Evolutionary conservation across 2,888 invertebrate genomes (phyloP).

Genomic region (Drosophila formosana): DNA sequence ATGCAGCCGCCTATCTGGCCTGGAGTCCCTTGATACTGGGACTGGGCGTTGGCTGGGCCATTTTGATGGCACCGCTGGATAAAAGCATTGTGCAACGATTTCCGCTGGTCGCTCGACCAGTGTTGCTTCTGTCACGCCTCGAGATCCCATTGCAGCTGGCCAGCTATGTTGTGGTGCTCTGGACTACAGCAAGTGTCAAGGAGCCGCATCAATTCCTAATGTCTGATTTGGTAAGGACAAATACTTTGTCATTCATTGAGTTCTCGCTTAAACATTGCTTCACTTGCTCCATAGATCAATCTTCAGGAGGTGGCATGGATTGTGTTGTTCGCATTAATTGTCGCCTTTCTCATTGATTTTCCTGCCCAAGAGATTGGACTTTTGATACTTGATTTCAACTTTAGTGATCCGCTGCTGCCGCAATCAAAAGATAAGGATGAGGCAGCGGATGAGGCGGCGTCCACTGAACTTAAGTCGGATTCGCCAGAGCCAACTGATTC

Average conservation of each 20-base stretch:
- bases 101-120: conserved; percentile 86
- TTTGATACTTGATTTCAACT: conserved; percentile 84
- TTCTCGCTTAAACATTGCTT: conserved; percentile 44
- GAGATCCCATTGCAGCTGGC: conserved; percentile 89
- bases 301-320: conserved; percentile 87
- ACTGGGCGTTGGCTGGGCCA: conserved; percentile 88
- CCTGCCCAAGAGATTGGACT: conserved; percentile 87
- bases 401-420: conserved; percentile 62
- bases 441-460: conserved; percentile 68
- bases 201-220: conserved; percentile 87
- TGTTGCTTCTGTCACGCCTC: conserved; percentile 88
- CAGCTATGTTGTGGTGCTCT: conserved; percentile 89
- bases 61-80: conserved; percentile 85
- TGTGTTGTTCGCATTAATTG: conserved; percentile 86
- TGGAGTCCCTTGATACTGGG: conserved; percentile 88
- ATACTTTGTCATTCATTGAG: background rate
- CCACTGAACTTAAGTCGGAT: conserved; percentile 57
- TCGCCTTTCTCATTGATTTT: conserved; percentile 88
- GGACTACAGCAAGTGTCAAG: conserved; percentile 88
- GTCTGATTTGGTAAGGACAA: conserved; percentile 86
- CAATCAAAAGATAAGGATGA: conserved; percentile 28
- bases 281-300: conserved; percentile 86
- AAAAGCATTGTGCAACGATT: conserved; percentile 58
- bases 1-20: conserved; percentile 88
- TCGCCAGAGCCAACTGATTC: conserved; percentile 83